These are phyloP conservation scores for Saccostrea cuccullata DNA, from an alignment of 1,140 invertebrate genomes.

Conservation along the genomic window DNA sequence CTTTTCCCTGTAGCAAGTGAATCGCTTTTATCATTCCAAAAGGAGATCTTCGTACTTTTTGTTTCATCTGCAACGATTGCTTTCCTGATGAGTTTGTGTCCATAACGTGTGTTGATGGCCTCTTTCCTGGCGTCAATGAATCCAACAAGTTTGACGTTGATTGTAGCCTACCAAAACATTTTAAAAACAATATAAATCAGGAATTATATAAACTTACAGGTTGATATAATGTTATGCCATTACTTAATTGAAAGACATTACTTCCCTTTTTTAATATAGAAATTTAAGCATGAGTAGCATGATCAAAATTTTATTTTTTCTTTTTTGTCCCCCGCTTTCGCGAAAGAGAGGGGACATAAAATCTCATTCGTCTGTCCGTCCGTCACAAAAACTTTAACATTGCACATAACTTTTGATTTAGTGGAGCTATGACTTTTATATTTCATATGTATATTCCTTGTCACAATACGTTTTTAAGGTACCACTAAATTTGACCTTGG, in stretches of 20 bases:
- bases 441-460: no score
- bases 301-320: no score
- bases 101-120: no score
- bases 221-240: not conserved
- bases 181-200: not conserved
- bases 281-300: not conserved
- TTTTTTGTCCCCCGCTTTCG: no score
- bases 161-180: not conserved
- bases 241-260: not conserved
- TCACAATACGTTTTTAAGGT: no score
- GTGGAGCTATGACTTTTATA: no score
- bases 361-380: no score
- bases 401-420: no score
- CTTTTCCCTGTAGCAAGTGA: not conserved
- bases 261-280: not conserved
- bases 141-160: constrained; percentile 11
- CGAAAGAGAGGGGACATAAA: no score
- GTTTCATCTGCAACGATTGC: not conserved
- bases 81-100: not conserved
- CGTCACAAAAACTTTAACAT: no score
- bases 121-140: not conserved
- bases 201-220: not conserved
- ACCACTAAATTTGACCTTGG: no score
- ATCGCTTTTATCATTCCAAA: not conserved
- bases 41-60: not conserved